Conservation (phyloP, 2,888 invertebrate genomes). For the Dysmachus trigonus region DNA sequence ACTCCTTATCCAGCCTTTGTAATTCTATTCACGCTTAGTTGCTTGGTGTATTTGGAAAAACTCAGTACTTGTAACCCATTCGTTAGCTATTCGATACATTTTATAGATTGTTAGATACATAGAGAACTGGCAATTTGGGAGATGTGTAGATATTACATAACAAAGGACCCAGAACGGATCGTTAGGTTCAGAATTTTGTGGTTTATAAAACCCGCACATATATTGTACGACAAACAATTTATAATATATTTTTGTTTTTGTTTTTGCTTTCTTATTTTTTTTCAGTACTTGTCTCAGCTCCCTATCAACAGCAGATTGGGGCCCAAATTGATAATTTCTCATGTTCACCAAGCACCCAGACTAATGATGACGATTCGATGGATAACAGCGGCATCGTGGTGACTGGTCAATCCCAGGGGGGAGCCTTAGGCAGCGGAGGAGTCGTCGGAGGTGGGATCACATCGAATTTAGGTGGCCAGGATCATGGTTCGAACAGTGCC, state of each 20-base stretch:
- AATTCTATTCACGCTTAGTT: too few relatives aligned
- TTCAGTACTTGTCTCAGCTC: conserved; percentile 41
- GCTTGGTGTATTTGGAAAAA: too few relatives aligned
- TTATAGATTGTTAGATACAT: too few relatives aligned
- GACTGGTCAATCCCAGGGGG: neutral
- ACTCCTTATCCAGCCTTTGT: too few relatives aligned
- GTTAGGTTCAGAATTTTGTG: too few relatives aligned
- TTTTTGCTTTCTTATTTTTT: neutral
- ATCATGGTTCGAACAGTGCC: neutral
- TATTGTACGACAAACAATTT: too few relatives aligned
- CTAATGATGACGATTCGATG: conserved; percentile 59
- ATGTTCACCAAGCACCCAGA: conserved; percentile 44
- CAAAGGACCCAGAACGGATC: too few relatives aligned
- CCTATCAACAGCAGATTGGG: conserved; percentile 40
- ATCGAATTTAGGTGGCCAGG: neutral
- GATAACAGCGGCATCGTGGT: conserved; percentile 57
- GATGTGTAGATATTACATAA: too few relatives aligned
- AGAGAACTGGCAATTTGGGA: too few relatives aligned
- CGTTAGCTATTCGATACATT: too few relatives aligned
- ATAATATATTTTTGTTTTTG: neutral
- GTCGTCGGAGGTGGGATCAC: neutral
- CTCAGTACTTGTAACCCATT: too few relatives aligned
- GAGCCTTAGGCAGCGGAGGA: neutral
- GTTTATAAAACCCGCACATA: too few relatives aligned
- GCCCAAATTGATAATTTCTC: conserved; percentile 50